A percentile compares a stretch with the other conserved stretches of the same genome.
Conservation (phyloP, 2,888 invertebrate genomes). For the Drosophila paranaensis region DNA sequence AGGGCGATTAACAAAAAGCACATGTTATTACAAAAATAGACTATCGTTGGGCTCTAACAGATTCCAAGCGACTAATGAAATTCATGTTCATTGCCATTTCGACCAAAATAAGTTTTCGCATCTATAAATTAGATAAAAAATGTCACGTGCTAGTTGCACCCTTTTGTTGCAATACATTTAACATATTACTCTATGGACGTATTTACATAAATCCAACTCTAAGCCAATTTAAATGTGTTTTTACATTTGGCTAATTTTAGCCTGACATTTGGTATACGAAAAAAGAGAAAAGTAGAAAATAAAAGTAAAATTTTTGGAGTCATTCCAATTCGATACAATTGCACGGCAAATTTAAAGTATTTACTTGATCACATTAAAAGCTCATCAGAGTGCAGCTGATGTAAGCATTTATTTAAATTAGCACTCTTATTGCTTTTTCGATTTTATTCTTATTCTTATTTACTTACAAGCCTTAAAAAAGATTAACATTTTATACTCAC, state of each 20-base stretch:
- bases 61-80: background rate
- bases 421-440: background rate
- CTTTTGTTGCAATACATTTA: too few relatives aligned
- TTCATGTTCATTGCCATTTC: constrained; percentile 3
- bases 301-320: background rate
- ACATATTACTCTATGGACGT: too few relatives aligned
- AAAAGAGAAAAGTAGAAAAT: background rate
- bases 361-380: background rate
- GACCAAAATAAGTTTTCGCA: background rate
- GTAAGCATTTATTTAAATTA: background rate
- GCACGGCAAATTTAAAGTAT: background rate
- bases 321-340: background rate
- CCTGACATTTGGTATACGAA: background rate
- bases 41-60: background rate
- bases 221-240: background rate
- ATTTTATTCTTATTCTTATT: background rate
- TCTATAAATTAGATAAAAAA: constrained; percentile 1
- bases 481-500: too few relatives aligned
- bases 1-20: background rate
- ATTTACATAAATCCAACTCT: background rate
- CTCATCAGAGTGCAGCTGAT: background rate
- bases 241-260: background rate
- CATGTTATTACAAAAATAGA: background rate
- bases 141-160: too few relatives aligned
- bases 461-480: too few relatives aligned